Conservation (phyloP, 1,140 invertebrate genomes). For the Caenorhabditis tropicalis region DNA sequence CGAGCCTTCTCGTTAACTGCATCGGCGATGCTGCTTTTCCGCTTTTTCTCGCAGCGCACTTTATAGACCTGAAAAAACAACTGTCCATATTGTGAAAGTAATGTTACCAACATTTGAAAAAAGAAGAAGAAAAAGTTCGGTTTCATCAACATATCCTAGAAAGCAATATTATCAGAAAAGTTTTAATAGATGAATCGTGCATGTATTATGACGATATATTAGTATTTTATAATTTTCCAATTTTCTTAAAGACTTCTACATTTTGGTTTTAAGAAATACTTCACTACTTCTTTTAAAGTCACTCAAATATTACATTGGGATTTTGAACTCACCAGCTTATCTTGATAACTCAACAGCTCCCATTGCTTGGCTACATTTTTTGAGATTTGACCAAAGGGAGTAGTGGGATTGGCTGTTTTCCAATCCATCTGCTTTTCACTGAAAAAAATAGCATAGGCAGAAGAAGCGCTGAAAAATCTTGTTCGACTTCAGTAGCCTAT, state of each 20-base stretch:
- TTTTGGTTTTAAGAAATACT: no score
- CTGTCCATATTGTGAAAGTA: neutral
- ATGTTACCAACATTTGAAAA: neutral
- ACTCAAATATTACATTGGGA: neutral
- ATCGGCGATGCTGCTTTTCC: neutral
- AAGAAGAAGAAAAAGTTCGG: neutral
- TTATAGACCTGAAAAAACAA: neutral
- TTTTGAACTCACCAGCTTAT: neutral
- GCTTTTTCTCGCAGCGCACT: conserved; percentile 1
- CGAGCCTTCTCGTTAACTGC: neutral
- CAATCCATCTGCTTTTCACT: neutral
- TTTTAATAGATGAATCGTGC: no score
- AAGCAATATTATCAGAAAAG: no score
- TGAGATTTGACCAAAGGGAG: neutral
- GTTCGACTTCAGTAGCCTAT: neutral
- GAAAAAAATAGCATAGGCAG: conserved; percentile 10
- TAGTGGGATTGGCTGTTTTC: neutral
- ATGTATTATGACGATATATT: no score
- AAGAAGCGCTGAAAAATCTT: neutral
- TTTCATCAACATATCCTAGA: no score
- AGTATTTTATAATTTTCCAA: no score
- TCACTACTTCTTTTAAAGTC: no score
- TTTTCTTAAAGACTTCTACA: no score
- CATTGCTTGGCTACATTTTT: neutral
- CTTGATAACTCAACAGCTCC: neutral